Percentiles rank a stretch among this genome's conserved stretches.
Conservation (phyloP, 2,113 vertebrate genomes). For the Hemiprocne comata region DNA sequence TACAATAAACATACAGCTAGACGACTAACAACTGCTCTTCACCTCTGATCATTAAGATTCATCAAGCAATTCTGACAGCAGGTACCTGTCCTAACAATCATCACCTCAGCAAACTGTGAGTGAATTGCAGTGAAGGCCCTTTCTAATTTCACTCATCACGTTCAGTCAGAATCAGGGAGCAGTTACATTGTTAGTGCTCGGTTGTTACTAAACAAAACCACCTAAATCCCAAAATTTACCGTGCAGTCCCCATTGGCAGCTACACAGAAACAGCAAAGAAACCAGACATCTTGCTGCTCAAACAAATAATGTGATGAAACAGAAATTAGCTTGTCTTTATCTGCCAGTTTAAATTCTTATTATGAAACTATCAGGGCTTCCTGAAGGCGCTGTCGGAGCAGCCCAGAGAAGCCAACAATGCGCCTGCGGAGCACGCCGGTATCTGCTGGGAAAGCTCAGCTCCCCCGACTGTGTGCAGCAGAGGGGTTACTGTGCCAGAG, state of each 20-base stretch:
- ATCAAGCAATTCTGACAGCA: not conserved
- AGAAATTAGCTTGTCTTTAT: not conserved
- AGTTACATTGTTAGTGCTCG: not conserved
- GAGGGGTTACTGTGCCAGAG: not conserved
- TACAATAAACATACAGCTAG: not conserved
- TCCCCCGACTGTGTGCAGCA: not conserved
- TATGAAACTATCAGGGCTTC: not conserved
- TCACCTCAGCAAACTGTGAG: not conserved
- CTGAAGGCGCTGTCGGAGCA: not conserved
- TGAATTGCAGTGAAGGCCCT: not conserved
- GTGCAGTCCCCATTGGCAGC: not conserved
- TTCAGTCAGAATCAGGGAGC: not conserved
- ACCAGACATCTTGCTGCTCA: not conserved
- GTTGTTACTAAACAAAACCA: not conserved
- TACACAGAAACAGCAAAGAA: not conserved
- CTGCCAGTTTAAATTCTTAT: not conserved
- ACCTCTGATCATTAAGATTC: fast-evolving
- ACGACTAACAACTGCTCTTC: not conserved
- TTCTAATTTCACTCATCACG: not conserved
- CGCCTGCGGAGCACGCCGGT: fast-evolving
- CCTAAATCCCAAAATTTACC: not conserved
- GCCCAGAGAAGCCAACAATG: not conserved
- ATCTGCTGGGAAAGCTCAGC: fast-evolving
- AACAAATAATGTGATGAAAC: not conserved
- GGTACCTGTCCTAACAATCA: not conserved